These are phyloP conservation scores for Pyrgilauda ruficollis DNA, from an alignment of 2,113 vertebrate species.

Conservation along the genomic window DNA sequence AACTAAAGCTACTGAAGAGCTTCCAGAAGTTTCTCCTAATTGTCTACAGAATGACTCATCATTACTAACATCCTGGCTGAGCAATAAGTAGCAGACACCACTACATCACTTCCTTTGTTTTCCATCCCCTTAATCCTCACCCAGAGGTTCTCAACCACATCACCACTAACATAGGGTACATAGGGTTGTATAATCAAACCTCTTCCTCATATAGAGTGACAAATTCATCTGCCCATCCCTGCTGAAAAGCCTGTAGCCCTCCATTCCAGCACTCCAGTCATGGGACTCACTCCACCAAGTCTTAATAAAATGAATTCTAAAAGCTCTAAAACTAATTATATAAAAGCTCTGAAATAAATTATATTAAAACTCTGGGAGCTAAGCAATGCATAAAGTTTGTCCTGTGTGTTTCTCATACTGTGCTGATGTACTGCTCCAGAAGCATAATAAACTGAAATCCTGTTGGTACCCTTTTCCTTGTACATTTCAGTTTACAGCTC, in stretches of 20 bases:
- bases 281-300: background rate
- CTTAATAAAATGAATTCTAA: background rate
- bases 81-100: background rate
- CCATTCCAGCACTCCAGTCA: background rate
- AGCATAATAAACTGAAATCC: background rate
- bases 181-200: background rate
- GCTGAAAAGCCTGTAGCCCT: background rate
- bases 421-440: background rate
- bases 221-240: background rate
- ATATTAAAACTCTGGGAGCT: background rate
- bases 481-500: background rate
- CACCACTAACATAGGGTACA: background rate
- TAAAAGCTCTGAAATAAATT: background rate
- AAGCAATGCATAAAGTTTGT: fast-evolving
- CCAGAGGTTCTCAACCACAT: background rate
- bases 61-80: background rate
- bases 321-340: background rate
- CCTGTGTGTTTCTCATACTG: background rate
- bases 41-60: background rate
- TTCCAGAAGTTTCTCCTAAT: background rate
- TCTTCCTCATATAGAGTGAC: background rate
- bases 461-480: background rate
- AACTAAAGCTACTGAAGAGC: background rate
- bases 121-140: background rate
- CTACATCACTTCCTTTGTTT: background rate